A percentile compares a stretch with the other conserved stretches of the same genome.
Conservation (phyloP, 2,888 invertebrate genomes). For the Stomorhina lunata region DNA sequence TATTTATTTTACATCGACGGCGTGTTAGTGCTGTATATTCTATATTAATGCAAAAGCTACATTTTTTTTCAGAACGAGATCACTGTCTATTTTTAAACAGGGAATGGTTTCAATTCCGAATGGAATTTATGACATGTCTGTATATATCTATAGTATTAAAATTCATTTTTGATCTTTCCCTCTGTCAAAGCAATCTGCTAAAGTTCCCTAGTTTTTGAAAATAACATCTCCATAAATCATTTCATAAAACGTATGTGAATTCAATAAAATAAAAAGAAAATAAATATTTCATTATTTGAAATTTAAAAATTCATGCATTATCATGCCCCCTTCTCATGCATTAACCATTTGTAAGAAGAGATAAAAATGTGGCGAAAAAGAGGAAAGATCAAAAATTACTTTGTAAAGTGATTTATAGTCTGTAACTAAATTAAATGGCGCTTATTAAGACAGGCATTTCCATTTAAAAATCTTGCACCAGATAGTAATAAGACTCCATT, state of each 20-base stretch:
- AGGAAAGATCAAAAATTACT: conserved; percentile 31
- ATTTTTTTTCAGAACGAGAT: too few relatives aligned
- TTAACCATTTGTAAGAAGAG: background rate
- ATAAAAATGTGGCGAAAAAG: conserved; percentile 25
- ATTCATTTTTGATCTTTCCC: too few relatives aligned
- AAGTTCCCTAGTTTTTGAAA: too few relatives aligned
- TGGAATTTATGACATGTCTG: too few relatives aligned
- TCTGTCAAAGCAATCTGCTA: too few relatives aligned
- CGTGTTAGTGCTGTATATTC: too few relatives aligned
- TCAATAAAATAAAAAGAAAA: background rate
- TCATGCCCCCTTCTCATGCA: background rate
- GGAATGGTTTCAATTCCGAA: too few relatives aligned
- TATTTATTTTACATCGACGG: too few relatives aligned
- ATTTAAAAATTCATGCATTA: background rate
- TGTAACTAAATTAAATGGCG: conserved; percentile 58
- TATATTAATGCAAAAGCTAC: too few relatives aligned
- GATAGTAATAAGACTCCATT: background rate
- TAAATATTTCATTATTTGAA: background rate
- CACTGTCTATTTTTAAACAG: too few relatives aligned
- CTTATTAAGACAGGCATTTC: conserved; percentile 42
- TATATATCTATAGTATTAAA: too few relatives aligned
- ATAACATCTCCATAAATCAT: conserved; percentile 34
- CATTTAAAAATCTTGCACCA: conserved; percentile 7
- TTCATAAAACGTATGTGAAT: conserved; percentile 17
- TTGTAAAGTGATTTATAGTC: conserved; percentile 63